Conservation (phyloP, 35 echinoderm and acorn worm genomes). For the Diadema setosum region DNA sequence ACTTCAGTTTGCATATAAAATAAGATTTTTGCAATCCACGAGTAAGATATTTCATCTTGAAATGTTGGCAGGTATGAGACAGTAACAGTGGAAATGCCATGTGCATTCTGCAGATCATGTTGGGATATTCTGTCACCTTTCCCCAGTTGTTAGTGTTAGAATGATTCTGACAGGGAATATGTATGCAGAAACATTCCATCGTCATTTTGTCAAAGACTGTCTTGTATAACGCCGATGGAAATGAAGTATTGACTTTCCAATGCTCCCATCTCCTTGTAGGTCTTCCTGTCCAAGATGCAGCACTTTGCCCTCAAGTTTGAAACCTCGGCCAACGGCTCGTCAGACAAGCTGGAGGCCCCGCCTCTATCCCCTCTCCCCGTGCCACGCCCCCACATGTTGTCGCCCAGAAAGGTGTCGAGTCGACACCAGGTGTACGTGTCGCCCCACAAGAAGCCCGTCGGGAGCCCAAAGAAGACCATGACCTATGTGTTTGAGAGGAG, state of each 20-base stretch:
- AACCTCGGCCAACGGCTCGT: not conserved
- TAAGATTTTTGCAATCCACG: too few species aligned
- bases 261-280: constrained; percentile 22
- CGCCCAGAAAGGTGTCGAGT: constrained; percentile 85
- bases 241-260: not conserved
- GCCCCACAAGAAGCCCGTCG: constrained; percentile 35
- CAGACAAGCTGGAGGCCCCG: constrained; percentile 34
- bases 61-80: too few species aligned
- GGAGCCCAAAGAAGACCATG: constrained; percentile 72
- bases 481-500: constrained; percentile 84
- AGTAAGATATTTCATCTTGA: too few species aligned
- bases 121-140: too few species aligned
- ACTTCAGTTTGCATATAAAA: too few species aligned
- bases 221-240: too few species aligned
- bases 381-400: constrained; percentile 60
- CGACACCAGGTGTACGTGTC: constrained; percentile 81
- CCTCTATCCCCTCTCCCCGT: constrained; percentile 82
- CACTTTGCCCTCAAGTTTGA: constrained; percentile 69
- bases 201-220: too few species aligned
- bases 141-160: too few species aligned
- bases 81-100: too few species aligned
- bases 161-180: too few species aligned
- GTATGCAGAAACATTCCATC: too few species aligned
- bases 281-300: constrained; percentile 61
- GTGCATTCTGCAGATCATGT: too few species aligned